phyloP scores from a whole-genome alignment of 2,797 vertebrate genomes.

The Caiman crocodilus region DNA sequence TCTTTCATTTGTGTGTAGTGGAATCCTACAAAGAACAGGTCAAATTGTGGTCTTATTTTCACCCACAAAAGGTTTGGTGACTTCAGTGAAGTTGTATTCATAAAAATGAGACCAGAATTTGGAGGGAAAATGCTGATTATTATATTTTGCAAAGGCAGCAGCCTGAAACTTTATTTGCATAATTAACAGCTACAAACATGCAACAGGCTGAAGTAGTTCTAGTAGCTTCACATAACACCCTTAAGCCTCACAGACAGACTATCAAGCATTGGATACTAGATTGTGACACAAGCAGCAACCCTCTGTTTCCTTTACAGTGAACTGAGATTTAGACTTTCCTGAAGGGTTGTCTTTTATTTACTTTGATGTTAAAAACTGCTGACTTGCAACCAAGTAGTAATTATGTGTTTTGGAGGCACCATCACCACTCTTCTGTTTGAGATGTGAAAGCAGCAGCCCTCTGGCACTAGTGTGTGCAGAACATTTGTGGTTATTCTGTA shows the following conservation, averaged over 20 bases:
- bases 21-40: slow-evolving; percentile 62
- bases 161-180: slow-evolving; percentile 76
- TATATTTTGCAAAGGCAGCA: slow-evolving; percentile 72
- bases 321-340: neutral
- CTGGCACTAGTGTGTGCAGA: neutral
- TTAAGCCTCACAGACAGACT: neutral
- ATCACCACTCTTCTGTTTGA: neutral
- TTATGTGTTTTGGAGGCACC: neutral
- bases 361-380: neutral
- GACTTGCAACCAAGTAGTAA: neutral
- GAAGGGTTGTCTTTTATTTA: neutral
- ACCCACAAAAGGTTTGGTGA: slow-evolving; percentile 46
- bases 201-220: slow-evolving; percentile 69
- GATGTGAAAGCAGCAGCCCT: neutral
- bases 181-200: slow-evolving; percentile 75
- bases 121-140: slow-evolving; percentile 70
- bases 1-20: slow-evolving; percentile 51
- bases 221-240: neutral
- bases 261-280: neutral
- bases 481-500: neutral
- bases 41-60: slow-evolving; percentile 70
- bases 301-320: neutral
- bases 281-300: neutral
- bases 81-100: slow-evolving; percentile 52
- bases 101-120: slow-evolving; percentile 73